Evolutionary conservation across 2,113 vertebrate genomes (phyloP), one percentile per base, ranked within the genome.

Genomic region (Puntigrus tetrazona): DNA sequence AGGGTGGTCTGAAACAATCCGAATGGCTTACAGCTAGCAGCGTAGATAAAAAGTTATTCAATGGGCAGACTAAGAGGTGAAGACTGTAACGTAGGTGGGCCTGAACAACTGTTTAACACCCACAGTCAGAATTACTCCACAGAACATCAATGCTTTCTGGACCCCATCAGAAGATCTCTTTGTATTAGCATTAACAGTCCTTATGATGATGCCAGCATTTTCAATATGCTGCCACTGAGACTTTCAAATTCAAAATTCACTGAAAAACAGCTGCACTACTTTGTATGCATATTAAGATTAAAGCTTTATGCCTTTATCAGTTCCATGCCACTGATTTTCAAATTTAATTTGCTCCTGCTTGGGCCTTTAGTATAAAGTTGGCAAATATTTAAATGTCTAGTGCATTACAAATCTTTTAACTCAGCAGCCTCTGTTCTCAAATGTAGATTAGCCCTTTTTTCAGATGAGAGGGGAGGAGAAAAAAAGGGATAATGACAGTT

Each of bases 211-310:
- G 76, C 36, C 36, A 61, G 31, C 8, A 7, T 29, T 78, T 61
- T 25, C 36, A 78, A 59, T 38, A 27, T 20, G 76, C 55, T 41
- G 20, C 76, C 55, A 27, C 13, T 25, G 20, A 78, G 31, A 57
- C 50, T 57, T 59, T 57, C 31, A 57, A 78, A 38, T 25, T 57
- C 31, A 78, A 38, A 34, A 78, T 78, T 25, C 22, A 59, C 10
- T 61, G 34, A 78, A 78, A 63, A 79, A 79, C 77, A 79, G 55
- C 77, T 79, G 77, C 57, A 61, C 55, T 79, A 43, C 57, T 63
- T 63, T 61, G 55, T 63, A 59, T 43, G 36, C 77, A 79, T 79
- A 79, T 29, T 29, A 63, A 43, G 77, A 78, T 47, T 43, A 43
- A 13, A 78, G 55, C 77, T 63, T 79, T 78, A 43, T 43, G 36